Evolutionary conservation across 2,113 vertebrate species (phyloP).

Genomic region (Calidris pugnax): DNA sequence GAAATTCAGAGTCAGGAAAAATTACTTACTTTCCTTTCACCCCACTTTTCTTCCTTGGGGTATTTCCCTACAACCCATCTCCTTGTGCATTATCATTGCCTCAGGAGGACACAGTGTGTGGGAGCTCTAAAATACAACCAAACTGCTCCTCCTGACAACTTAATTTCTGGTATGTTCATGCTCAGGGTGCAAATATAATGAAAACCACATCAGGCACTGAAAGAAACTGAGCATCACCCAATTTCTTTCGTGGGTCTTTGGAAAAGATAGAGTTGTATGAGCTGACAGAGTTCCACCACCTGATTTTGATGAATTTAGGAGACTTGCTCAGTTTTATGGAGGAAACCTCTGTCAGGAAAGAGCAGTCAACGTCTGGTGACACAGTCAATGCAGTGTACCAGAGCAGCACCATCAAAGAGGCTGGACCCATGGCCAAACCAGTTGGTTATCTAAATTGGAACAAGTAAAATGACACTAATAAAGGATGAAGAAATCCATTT

Average conservation of each 20-base stretch:
- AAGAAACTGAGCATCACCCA: neutral
- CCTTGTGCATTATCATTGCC: fast-evolving
- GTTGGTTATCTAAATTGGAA: fast-evolving
- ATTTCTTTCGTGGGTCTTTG: neutral
- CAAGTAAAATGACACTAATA: neutral
- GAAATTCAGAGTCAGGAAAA: neutral
- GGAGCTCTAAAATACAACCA: neutral
- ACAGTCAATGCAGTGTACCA: too few relatives aligned
- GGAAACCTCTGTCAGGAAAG: neutral
- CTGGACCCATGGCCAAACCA: neutral
- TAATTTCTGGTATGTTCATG: neutral
- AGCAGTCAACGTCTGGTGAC: neutral
- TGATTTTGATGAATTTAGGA: neutral
- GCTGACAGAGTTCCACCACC: neutral
- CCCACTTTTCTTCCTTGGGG: neutral
- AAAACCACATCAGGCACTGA: neutral
- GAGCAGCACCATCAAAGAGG: fast-evolving
- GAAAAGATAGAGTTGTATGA: neutral
- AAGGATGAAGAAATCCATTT: neutral
- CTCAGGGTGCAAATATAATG: neutral
- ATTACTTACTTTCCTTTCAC: neutral
- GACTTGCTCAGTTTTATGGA: neutral
- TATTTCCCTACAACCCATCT: neutral
- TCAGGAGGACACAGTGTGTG: fast-evolving
- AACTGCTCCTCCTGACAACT: neutral